Evolutionary conservation across 1,140 invertebrate species (phyloP).

Genomic region (Drosophila tropicalis): DNA sequence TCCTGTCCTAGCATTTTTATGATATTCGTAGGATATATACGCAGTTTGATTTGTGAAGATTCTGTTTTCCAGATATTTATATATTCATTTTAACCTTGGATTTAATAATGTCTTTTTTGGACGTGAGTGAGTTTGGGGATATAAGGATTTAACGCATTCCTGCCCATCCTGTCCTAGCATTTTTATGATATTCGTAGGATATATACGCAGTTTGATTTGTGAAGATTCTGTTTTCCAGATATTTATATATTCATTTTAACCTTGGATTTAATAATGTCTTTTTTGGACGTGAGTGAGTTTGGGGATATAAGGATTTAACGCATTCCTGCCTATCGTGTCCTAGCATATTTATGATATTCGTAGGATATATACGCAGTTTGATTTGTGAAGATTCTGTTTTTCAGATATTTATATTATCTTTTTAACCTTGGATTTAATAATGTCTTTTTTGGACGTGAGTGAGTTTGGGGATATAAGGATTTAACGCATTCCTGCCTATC

Average conservation of each 20-base stretch:
- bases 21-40: background rate
- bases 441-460: too few relatives aligned
- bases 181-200: background rate
- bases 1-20: too few relatives aligned
- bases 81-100: background rate
- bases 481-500: too few relatives aligned
- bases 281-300: background rate
- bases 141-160: background rate
- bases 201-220: constrained; percentile 1
- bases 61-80: background rate
- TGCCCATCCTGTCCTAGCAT: background rate
- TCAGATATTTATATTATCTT: background rate
- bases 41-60: background rate
- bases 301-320: background rate
- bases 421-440: too few relatives aligned
- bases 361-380: background rate
- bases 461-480: too few relatives aligned
- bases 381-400: background rate
- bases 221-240: background rate
- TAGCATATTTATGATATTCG: background rate
- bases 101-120: background rate
- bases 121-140: too few relatives aligned
- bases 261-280: background rate
- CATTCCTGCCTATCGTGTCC: background rate
- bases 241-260: background rate